Conservation (phyloP, 2,113 vertebrate genomes). For the Burhinus oedicnemus region DNA sequence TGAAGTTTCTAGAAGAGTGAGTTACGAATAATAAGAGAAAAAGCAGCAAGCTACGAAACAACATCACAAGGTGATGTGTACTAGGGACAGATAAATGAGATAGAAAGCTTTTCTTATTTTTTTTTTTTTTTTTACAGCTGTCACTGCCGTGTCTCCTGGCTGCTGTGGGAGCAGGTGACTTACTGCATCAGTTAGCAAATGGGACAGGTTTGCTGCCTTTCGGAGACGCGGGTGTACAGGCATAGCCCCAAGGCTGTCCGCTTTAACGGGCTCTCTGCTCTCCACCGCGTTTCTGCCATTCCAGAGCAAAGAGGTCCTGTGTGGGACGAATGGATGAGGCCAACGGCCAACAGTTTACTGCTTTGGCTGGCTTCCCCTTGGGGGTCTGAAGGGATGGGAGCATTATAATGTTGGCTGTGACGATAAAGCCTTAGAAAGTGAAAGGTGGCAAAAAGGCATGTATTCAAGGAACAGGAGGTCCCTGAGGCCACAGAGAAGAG, state of each 20-base stretch:
- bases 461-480: not conserved
- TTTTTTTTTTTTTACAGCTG: not conserved
- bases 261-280: not conserved
- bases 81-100: not conserved
- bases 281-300: rapidly evolving
- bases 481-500: not conserved
- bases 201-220: not conserved
- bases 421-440: not conserved
- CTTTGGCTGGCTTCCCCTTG: not conserved
- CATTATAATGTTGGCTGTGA: not conserved
- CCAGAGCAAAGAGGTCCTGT: not conserved
- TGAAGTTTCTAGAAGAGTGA: not conserved
- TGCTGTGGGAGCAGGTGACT: not conserved
- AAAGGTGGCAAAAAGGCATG: not conserved
- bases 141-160: not conserved
- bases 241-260: not conserved
- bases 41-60: not conserved
- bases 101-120: not conserved
- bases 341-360: not conserved
- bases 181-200: not conserved
- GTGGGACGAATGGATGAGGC: not conserved
- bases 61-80: not conserved
- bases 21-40: not conserved
- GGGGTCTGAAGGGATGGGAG: not conserved
- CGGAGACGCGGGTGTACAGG: rapidly evolving